Evolutionary conservation across 2,797 vertebrate species (phyloP).

Genomic region (Furcifer pardalis): DNA sequence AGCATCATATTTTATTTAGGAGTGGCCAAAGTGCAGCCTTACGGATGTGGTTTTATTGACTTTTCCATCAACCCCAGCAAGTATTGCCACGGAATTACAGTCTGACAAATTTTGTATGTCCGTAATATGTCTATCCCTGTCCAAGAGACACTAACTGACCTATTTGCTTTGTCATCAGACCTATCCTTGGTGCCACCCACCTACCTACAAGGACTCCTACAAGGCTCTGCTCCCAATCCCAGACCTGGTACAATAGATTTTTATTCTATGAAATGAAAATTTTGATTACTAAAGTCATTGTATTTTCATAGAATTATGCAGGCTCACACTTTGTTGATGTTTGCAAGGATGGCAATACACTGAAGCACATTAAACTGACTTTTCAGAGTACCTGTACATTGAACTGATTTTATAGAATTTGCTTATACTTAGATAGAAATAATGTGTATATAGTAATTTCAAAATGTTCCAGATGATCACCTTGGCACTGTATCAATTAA

Average conservation of each 20-base stretch:
- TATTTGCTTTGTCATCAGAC: no score
- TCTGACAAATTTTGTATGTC: no score
- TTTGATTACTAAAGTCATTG: not conserved
- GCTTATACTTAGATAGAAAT: slow-evolving; percentile 18
- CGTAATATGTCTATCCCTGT: no score
- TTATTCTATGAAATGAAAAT: not conserved
- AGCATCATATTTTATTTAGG: not conserved
- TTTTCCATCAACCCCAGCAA: no score
- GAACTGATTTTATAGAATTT: not conserved
- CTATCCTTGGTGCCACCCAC: no score
- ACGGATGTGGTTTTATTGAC: no score
- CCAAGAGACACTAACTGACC: no score
- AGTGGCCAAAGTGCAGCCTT: no score
- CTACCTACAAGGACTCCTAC: no score
- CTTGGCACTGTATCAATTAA: accelerated
- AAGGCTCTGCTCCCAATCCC: not conserved
- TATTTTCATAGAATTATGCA: not conserved
- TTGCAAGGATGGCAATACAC: not conserved
- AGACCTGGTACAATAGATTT: not conserved
- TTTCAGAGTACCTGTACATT: no score
- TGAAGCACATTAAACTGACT: not conserved
- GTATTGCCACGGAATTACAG: no score
- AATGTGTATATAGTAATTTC: accelerated
- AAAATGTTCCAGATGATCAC: not conserved
- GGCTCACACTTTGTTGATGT: not conserved